phyloP scores from a whole-genome alignment of 2,888 invertebrate genomes.

The Sarcophaga subvicina region DNA sequence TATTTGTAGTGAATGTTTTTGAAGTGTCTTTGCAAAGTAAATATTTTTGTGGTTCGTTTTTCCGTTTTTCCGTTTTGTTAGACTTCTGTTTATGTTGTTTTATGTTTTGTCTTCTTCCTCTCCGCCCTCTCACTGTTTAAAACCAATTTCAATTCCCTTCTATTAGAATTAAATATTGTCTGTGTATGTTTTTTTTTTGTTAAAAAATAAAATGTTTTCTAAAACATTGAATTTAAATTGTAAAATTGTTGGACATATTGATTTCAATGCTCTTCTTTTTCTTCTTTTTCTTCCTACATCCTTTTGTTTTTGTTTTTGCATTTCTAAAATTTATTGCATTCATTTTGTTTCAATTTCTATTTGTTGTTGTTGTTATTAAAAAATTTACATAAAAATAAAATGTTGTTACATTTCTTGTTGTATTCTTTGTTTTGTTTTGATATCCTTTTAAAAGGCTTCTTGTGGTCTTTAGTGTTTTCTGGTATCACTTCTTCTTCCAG shows the following conservation, averaged over 20 bases:
- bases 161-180: neutral
- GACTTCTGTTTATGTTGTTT: slow-evolving; percentile 6
- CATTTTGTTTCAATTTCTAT: neutral
- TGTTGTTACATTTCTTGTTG: neutral
- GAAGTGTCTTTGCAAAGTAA: slow-evolving; percentile 37
- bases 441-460: neutral
- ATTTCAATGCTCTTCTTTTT: slow-evolving; percentile 18
- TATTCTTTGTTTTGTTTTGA: neutral
- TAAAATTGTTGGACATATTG: slow-evolving; percentile 38
- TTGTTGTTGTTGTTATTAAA: neutral
- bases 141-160: neutral
- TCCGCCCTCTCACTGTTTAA: neutral
- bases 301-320: neutral
- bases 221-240: slow-evolving; percentile 50
- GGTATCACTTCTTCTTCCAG: slow-evolving; percentile 4
- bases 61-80: neutral
- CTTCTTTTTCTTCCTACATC: neutral
- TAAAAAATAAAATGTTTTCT: slow-evolving; percentile 13
- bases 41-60: slow-evolving; percentile 26
- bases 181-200: neutral
- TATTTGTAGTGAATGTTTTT: slow-evolving; percentile 1
- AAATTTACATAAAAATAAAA: neutral
- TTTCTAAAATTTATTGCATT: neutral
- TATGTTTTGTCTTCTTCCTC: neutral
- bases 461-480: slow-evolving; percentile 30